Base-by-base conservation (phyloP, 2,113 vertebrate genomes). In the Myotis yumanensis region DNA sequence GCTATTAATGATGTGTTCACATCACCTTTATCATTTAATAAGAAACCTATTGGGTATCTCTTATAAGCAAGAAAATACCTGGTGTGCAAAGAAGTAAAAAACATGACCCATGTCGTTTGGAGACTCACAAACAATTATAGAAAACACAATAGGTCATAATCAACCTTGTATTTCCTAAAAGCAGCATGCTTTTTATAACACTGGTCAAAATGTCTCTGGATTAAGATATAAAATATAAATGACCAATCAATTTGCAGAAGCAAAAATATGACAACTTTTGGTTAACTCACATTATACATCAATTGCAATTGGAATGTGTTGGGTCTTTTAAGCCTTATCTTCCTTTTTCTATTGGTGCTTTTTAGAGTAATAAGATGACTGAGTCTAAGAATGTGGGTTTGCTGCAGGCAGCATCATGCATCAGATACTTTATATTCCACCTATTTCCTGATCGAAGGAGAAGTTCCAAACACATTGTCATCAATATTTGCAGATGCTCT, bases 371-470 rank as follows among this genome's bases (percentile, higher is more conserved):
- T 5, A 75, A 25, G 52, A 76, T 51, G 83, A 66, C 51, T 37
- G 75, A 25, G n/a, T 91, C 52, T 86, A 64, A 68, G 91, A 93
- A 81, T 14, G 16, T 16, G 43, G 37, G 52, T 89, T 95, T 86
- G 91, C 94, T 91, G 83, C 79, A 93, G 79, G 92, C 96, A 86
- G 79, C 66, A 51, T 51, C 62, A 64, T 54, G 51, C 35, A 95
- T 89, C 95, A 96, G 93, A 94, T 11, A 46, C 51, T 96, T 97
- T 91, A 96, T 87, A 52, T 87, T 89, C 95, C 86, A 97, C 96
- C 96, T 97, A 97, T 72, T 97, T 97, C 97, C 96, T 97, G 96
- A 97, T 93, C 71, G 76, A 87, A 96, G 91, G 89, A 97, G 90
- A 95, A 64, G 79, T 96, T 97, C 96, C 97, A 97, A 97, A 91